These are phyloP conservation scores for Macrocentrus cingulum DNA, from an alignment of 1,140 invertebrate genomes.

Conservation along the genomic window DNA sequence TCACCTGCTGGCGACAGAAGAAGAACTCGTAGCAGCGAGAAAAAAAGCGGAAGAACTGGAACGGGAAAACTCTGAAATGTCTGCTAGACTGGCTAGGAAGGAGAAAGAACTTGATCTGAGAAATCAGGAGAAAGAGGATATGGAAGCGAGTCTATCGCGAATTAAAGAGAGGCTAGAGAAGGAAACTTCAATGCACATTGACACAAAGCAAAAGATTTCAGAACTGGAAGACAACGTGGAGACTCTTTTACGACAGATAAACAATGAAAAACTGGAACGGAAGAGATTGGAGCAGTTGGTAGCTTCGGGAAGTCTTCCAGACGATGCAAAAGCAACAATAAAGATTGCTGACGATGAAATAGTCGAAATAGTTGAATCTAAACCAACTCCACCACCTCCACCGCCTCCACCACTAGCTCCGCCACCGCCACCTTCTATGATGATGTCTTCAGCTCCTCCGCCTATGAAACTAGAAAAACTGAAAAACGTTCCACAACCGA, in stretches of 20 bases:
- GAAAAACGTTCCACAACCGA: constrained; percentile 85
- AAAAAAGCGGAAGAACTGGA: constrained; percentile 86
- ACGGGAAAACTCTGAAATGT: constrained; percentile 85
- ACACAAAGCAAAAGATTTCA: constrained; percentile 80
- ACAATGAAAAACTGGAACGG: constrained; percentile 79
- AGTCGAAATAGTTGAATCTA: constrained; percentile 50
- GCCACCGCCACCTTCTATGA: constrained; percentile 62
- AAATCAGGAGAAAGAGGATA: constrained; percentile 89
- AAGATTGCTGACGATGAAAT: constrained; percentile 60
- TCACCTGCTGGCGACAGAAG: constrained; percentile 89
- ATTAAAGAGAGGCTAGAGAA: constrained; percentile 89
- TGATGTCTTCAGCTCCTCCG: constrained; percentile 62
- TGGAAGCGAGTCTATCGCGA: constrained; percentile 79
- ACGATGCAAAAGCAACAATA: constrained; percentile 80
- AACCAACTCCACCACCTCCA: constrained; percentile 55
- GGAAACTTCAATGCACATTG: constrained; percentile 83
- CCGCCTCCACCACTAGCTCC: constrained; percentile 66
- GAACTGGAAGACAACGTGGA: constrained; percentile 63
- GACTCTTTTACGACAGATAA: constrained; percentile 65
- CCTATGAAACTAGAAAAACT: constrained; percentile 58
- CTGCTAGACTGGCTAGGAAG: constrained; percentile 83
- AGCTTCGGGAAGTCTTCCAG: constrained; percentile 84
- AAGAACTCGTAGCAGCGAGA: constrained; percentile 84
- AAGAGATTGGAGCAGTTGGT: constrained; percentile 81
- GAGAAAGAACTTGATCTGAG: constrained; percentile 89